Percentiles rank a stretch among this genome's conserved stretches.
Conservation (phyloP, 1,140 invertebrate species). For the Kradibia gibbosae region DNA sequence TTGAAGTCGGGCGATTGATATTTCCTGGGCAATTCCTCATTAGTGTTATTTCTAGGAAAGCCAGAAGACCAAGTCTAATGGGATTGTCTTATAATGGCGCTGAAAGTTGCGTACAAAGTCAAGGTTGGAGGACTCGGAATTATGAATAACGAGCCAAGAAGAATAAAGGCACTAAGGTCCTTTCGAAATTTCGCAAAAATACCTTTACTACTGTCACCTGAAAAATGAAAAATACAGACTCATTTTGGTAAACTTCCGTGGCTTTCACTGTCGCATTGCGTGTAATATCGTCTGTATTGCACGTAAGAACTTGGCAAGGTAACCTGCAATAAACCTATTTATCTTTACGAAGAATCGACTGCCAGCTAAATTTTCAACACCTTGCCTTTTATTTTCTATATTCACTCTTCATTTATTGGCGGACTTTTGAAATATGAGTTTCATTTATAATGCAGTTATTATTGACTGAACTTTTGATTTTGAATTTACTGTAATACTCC, state of each 20-base stretch:
- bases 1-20: background rate
- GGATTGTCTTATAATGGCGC: background rate
- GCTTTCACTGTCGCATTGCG: conserved; percentile 30
- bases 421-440: background rate
- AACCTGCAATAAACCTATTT: conserved; percentile 52
- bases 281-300: background rate
- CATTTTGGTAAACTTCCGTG: conserved; percentile 30
- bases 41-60: background rate
- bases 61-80: background rate
- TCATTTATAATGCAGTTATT: background rate
- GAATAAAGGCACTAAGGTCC: conserved; percentile 16
- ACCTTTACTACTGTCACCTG: conserved; percentile 14
- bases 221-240: conserved; percentile 34
- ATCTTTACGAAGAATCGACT: conserved; percentile 23
- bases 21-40: background rate
- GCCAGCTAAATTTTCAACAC: background rate
- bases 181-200: conserved; percentile 21
- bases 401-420: background rate
- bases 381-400: background rate
- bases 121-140: conserved; percentile 1
- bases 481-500: too few species aligned
- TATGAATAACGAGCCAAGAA: conserved; percentile 24
- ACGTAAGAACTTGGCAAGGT: background rate
- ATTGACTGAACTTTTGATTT: background rate
- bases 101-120: conserved; percentile 14